These are phyloP conservation scores for Rachycentron canadum DNA, from an alignment of 2,797 vertebrate species.

Conservation along the genomic window DNA sequence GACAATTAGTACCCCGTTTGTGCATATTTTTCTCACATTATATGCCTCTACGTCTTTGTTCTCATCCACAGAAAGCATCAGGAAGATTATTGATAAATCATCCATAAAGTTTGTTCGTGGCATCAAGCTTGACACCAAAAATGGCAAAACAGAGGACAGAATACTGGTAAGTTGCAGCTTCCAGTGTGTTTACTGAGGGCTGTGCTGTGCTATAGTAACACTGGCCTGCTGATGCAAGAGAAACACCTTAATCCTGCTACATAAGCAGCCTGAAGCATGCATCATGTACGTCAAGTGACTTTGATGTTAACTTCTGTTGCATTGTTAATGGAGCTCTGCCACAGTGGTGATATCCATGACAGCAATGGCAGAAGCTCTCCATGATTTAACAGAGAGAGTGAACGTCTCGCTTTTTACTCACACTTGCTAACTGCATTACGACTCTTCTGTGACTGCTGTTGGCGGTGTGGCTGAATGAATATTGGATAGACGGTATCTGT, in stretches of 20 bases:
- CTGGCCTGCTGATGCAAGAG: slow-evolving; percentile 22
- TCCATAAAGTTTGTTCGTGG: slow-evolving; percentile 88
- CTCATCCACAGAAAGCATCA: slow-evolving; percentile 89
- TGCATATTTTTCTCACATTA: slow-evolving; percentile 7
- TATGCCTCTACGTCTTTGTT: slow-evolving; percentile 6
- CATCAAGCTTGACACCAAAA: slow-evolving; percentile 91
- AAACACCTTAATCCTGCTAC: slow-evolving; percentile 34
- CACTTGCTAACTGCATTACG: slow-evolving; percentile 34
- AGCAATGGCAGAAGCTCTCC: slow-evolving; percentile 13
- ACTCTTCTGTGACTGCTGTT: slow-evolving; percentile 35
- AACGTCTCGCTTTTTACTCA: slow-evolving; percentile 10
- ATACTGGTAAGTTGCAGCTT: slow-evolving; percentile 87
- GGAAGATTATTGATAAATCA: slow-evolving; percentile 88
- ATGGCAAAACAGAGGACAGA: slow-evolving; percentile 90
- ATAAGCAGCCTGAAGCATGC: slow-evolving; percentile 39
- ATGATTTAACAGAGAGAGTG: slow-evolving; percentile 32
- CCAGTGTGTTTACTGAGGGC: not conserved
- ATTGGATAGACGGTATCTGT: slow-evolving; percentile 58
- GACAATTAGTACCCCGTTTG: not conserved
- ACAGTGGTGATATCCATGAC: slow-evolving; percentile 16
- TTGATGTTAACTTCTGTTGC: slow-evolving; percentile 43
- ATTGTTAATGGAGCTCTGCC: slow-evolving; percentile 40
- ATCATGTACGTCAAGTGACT: slow-evolving; percentile 51
- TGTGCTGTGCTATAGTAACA: slow-evolving; percentile 14
- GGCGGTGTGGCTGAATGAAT: slow-evolving; percentile 53